Percentiles rank a stretch among this genome's conserved stretches.
These are phyloP conservation scores for Glossosoma conforme DNA, from an alignment of 1,140 invertebrate genomes.

Conservation along the genomic window DNA sequence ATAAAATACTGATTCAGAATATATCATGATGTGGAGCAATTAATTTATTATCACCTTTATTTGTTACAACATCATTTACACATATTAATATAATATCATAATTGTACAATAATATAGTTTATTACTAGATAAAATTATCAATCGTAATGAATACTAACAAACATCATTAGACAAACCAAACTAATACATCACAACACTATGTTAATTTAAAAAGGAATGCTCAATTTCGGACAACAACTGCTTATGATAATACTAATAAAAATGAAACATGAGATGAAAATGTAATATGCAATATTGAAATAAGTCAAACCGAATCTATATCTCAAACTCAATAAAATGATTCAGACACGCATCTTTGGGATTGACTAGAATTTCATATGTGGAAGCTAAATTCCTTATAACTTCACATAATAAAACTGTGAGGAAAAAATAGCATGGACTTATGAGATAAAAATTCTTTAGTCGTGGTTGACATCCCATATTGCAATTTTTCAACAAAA, in stretches of 20 bases:
- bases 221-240: slow-evolving; percentile 1
- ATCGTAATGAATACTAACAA: slow-evolving; percentile 18
- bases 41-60: slow-evolving; percentile 32
- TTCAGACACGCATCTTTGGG: slow-evolving; percentile 19
- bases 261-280: no score
- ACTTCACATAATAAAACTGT: background rate
- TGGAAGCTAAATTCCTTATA: background rate
- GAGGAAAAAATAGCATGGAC: no score
- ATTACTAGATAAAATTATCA: no score
- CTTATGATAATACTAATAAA: no score
- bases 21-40: slow-evolving; percentile 20
- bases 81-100: no score
- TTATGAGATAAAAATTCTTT: no score
- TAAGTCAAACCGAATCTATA: no score
- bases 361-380: slow-evolving; percentile 25
- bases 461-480: no score
- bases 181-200: slow-evolving; percentile 31
- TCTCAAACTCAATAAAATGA: no score
- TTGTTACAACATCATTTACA: slow-evolving; percentile 27
- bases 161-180: slow-evolving; percentile 25
- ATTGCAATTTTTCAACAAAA: no score
- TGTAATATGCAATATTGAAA: no score
- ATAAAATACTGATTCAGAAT: background rate
- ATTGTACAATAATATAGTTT: slow-evolving; percentile 17
- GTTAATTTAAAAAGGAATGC: slow-evolving; percentile 7